Evolutionary conservation across 1,140 invertebrate species (phyloP), one percentile per base, ranked within the genome.

Genomic region (Heterodera schachtii): DNA sequence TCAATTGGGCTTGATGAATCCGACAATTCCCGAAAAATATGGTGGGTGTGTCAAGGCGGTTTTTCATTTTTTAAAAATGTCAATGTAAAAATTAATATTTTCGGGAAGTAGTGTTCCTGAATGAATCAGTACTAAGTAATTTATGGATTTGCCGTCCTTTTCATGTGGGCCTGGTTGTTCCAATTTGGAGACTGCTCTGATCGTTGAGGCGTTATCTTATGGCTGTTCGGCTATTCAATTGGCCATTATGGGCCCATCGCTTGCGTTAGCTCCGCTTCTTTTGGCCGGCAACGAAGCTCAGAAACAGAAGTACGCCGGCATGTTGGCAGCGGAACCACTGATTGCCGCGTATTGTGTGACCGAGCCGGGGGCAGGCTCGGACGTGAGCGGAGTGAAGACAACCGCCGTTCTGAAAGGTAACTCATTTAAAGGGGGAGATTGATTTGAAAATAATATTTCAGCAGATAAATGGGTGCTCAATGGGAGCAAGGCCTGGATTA

Each of bases 201-300:
- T 90, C 52, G 93, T 86, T 93, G 97, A 98, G 91, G 95, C 97
- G 90, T 90, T 98, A 43, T 94, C 94, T 60, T 98, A 95, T 92
- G 97, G 94, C 52, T 99, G 97, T 90, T 94, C 95, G 79, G 97
- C 96, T 75, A 94, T 98, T 80, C 93, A 93, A 91, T 96, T 96
- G 71, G 96, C 96, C 46, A 92, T 98, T 85, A 90, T 90, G 85
- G 85, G 85, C 2, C 85, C 85, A 8, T 78, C 75, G 5, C 76
- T 86, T 74, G 96, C 94, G 82, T 95, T 96, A 93, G 93, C 93
- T 93, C 96, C 96, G 9, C 93, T 98, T 2, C 92, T 96, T 52
- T 88, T 96, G 77, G 94, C 93, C 85, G 96, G 95, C 46, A 96
- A 93, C 88, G 93, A 95, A 83, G 94, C 93, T 86, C 96, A 97